A percentile compares a stretch with the other conserved stretches of the same genome.
Conservation (phyloP, 2,113 vertebrate species). For the Daboia siamensis region DNA sequence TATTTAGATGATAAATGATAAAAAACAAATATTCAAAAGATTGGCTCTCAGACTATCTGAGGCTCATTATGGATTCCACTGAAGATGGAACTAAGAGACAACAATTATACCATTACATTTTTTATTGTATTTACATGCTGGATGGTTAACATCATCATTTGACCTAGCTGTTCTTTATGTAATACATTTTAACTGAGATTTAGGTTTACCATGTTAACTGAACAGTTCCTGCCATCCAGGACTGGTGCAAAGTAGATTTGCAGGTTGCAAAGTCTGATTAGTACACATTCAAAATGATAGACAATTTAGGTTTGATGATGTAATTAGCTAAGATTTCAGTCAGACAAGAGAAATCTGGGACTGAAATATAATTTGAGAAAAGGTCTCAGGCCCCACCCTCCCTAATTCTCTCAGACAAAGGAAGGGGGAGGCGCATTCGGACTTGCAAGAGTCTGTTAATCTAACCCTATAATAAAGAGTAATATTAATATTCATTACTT, state of each 20-base stretch:
- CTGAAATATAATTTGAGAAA: background rate
- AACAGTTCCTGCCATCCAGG: background rate
- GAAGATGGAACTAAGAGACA: background rate
- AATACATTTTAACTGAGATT: background rate
- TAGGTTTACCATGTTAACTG: background rate
- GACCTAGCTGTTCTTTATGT: background rate
- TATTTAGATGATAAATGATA: background rate
- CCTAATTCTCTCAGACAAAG: background rate
- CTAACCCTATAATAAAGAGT: background rate
- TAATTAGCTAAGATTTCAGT: background rate
- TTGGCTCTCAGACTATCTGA: rapidly evolving
- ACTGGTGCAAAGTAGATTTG: background rate
- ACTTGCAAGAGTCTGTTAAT: background rate
- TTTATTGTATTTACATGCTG: background rate
- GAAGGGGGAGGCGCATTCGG: background rate
- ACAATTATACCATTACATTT: background rate
- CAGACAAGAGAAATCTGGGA: background rate
- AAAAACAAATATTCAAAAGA: rapidly evolving
- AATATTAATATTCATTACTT: background rate
- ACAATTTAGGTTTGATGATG: background rate
- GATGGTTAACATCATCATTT: background rate
- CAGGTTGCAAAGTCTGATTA: background rate
- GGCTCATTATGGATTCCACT: background rate
- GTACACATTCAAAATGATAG: background rate
- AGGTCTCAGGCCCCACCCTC: background rate